Conservation (phyloP, 1,140 invertebrate genomes). For the Varroa destructor region DNA sequence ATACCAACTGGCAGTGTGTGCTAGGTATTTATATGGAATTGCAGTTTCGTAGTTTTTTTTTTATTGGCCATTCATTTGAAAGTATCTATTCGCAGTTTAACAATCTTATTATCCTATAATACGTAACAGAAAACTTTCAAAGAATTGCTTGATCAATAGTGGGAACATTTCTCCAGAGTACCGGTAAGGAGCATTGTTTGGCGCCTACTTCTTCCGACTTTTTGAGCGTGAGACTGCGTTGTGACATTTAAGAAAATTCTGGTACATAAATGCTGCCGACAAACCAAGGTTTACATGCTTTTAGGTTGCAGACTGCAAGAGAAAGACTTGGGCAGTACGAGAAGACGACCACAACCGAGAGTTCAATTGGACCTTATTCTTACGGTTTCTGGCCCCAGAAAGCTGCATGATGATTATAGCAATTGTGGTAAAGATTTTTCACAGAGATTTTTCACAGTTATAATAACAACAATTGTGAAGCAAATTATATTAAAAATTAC, state of each 20-base stretch:
- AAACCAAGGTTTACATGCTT: neutral
- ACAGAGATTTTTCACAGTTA: slow-evolving; percentile 22
- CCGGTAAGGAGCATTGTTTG: too few relatives aligned
- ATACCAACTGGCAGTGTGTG: too few relatives aligned
- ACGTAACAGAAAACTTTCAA: too few relatives aligned
- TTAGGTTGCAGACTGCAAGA: slow-evolving; percentile 23
- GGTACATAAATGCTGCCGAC: neutral
- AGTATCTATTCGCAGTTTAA: too few relatives aligned
- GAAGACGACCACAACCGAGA: neutral
- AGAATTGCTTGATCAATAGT: too few relatives aligned
- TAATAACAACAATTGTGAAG: neutral
- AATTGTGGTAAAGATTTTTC: slow-evolving; percentile 4
- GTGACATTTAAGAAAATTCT: neutral
- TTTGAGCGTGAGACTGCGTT: too few relatives aligned
- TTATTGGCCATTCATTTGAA: too few relatives aligned
- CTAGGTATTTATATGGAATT: too few relatives aligned
- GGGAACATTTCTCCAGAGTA: too few relatives aligned
- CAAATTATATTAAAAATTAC: slow-evolving; percentile 27
- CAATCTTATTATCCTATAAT: too few relatives aligned
- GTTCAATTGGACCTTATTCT: slow-evolving; percentile 21
- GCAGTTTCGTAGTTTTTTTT: too few relatives aligned
- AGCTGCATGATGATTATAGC: neutral
- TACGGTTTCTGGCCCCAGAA: neutral
- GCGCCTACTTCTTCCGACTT: too few relatives aligned
- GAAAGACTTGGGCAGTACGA: neutral